phyloP scores from a whole-genome alignment of 2,797 vertebrate species.

The Rhinella marina region DNA sequence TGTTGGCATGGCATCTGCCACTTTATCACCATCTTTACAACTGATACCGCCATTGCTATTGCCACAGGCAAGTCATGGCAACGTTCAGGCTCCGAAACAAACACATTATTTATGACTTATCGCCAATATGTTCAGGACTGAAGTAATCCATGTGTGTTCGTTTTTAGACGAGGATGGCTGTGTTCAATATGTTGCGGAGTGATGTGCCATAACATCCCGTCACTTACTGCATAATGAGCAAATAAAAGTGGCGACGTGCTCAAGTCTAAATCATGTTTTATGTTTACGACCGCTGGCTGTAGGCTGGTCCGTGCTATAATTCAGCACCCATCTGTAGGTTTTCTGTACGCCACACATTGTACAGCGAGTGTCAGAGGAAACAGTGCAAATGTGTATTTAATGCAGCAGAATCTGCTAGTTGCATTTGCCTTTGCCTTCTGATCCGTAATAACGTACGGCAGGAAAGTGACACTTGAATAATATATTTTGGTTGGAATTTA shows the following conservation, averaged over 20 bases:
- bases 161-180: neutral
- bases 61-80: constrained; percentile 4
- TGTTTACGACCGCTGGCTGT: constrained; percentile 32
- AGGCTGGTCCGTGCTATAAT: constrained; percentile 38
- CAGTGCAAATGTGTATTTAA: constrained; percentile 34
- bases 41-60: neutral
- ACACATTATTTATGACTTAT: neutral
- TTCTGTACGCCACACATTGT: constrained; percentile 35
- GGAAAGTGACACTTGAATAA: too few relatives aligned
- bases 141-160: neutral
- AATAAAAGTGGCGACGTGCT: constrained; percentile 38
- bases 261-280: constrained; percentile 44
- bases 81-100: neutral
- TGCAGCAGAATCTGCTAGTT: constrained; percentile 26
- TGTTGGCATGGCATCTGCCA: neutral
- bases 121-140: constrained; percentile 1
- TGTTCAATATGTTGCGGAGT: constrained; percentile 14
- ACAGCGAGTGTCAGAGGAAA: constrained; percentile 25
- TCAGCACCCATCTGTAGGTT: constrained; percentile 31
- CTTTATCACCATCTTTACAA: neutral
- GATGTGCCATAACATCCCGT: constrained; percentile 33
- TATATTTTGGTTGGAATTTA: too few relatives aligned
- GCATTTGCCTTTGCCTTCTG: constrained; percentile 31
- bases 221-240: constrained; percentile 47
- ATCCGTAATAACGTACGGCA: neutral